Conservation (phyloP, 2,113 vertebrate genomes). For the Callocephalon fimbriatum region DNA sequence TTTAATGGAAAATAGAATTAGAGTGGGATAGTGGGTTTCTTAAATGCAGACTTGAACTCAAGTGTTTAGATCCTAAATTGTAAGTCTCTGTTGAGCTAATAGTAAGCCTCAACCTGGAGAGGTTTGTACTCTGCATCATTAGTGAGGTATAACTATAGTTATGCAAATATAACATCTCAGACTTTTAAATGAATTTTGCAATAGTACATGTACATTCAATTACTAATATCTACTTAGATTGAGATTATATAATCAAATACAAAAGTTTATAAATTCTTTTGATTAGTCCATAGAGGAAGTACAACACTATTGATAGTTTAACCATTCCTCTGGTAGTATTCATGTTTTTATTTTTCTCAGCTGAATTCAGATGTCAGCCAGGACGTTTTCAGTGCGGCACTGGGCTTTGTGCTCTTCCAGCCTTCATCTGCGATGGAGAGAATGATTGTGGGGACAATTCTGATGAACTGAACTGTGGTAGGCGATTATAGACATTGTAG, state of each 20-base stretch:
- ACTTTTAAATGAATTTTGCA: background rate
- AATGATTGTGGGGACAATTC: slow-evolving; percentile 99
- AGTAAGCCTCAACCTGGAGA: background rate
- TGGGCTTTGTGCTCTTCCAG: slow-evolving; percentile 94
- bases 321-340: background rate
- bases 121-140: background rate
- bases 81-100: background rate
- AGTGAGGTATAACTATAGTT: background rate
- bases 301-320: background rate
- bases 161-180: background rate
- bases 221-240: background rate
- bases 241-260: background rate
- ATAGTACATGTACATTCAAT: background rate
- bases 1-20: background rate
- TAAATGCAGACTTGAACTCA: background rate
- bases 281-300: background rate
- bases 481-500: background rate
- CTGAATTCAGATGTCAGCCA: slow-evolving; percentile 97
- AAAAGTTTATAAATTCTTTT: background rate
- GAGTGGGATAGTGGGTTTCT: background rate
- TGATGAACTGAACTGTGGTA: slow-evolving; percentile 96
- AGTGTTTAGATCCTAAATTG: background rate
- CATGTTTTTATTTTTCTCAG: slow-evolving; percentile 68
- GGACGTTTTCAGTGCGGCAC: slow-evolving; percentile 97
- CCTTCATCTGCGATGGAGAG: slow-evolving; percentile 98